Evolutionary conservation across 2,888 invertebrate genomes (phyloP).

Genomic region (Latrodectus elegans): DNA sequence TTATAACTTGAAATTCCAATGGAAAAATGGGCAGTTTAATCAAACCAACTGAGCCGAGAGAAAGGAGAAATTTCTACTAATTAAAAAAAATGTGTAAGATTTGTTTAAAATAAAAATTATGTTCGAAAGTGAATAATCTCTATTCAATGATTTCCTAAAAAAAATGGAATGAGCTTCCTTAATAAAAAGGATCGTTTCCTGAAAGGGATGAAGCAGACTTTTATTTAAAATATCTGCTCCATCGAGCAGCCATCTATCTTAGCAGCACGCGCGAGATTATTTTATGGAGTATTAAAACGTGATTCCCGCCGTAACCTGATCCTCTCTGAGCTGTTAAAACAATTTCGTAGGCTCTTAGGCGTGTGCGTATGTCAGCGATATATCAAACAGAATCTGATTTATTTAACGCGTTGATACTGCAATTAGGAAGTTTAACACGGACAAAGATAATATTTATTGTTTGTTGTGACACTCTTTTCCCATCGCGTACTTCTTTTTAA

Average conservation of each 20-base stretch:
- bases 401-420: slow-evolving; percentile 51
- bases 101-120: too few species aligned
- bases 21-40: too few species aligned
- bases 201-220: too few species aligned
- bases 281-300: slow-evolving; percentile 41
- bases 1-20: too few species aligned
- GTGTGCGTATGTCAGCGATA: slow-evolving; percentile 42
- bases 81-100: too few species aligned
- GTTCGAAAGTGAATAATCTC: too few species aligned
- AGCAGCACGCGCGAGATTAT: slow-evolving; percentile 15
- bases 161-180: too few species aligned
- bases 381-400: slow-evolving; percentile 60
- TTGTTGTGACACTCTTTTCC: slow-evolving; percentile 53
- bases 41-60: too few species aligned
- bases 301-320: slow-evolving; percentile 38
- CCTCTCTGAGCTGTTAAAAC: slow-evolving; percentile 44
- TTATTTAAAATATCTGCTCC: too few species aligned
- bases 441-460: slow-evolving; percentile 65
- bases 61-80: too few species aligned
- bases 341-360: slow-evolving; percentile 55
- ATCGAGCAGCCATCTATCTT: background rate
- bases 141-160: too few species aligned
- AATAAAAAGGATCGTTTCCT: too few species aligned
- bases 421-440: slow-evolving; percentile 65
- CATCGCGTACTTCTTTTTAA: slow-evolving; percentile 44